phyloP scores from a whole-genome alignment of 1,140 invertebrate species.

The Zaprionus tsacasi region DNA sequence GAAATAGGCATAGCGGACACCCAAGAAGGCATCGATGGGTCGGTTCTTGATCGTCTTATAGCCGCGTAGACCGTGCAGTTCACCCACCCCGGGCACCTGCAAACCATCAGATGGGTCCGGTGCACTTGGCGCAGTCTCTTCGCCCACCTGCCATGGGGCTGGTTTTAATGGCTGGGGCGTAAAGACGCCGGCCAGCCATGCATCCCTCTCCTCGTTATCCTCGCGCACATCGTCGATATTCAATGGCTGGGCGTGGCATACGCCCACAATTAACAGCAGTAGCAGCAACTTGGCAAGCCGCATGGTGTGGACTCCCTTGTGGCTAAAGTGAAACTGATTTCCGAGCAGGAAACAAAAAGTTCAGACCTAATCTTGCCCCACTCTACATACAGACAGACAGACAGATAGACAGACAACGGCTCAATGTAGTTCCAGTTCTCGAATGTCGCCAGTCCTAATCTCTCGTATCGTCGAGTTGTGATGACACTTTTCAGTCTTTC shows the following conservation, averaged over 20 bases:
- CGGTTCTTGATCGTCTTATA: slow-evolving; percentile 57
- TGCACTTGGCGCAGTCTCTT: not conserved
- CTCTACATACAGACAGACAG: slow-evolving; percentile 1
- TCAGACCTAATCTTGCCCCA: slow-evolving; percentile 31
- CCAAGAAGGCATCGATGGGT: slow-evolving; percentile 67
- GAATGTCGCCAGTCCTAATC: slow-evolving; percentile 46
- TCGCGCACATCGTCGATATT: slow-evolving; percentile 26
- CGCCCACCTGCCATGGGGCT: slow-evolving; percentile 36
- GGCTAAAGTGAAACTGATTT: slow-evolving; percentile 65
- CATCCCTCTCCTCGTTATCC: slow-evolving; percentile 32
- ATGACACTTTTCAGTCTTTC: slow-evolving; percentile 19
- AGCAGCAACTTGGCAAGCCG: slow-evolving; percentile 43
- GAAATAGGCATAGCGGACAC: slow-evolving; percentile 69
- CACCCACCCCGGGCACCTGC: slow-evolving; percentile 61
- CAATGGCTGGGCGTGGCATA: slow-evolving; percentile 26
- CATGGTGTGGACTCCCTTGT: slow-evolving; percentile 64
- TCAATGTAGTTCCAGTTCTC: slow-evolving; percentile 29
- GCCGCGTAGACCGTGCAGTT: slow-evolving; percentile 47
- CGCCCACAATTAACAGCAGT: slow-evolving; percentile 37
- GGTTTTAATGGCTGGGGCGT: slow-evolving; percentile 45
- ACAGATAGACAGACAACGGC: slow-evolving; percentile 11
- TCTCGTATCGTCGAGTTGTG: slow-evolving; percentile 9
- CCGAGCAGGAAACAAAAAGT: slow-evolving; percentile 58
- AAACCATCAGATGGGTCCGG: slow-evolving; percentile 1
- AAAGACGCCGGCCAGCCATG: slow-evolving; percentile 24